These are phyloP conservation scores for Triplophysa yarkandensis DNA, from an alignment of 2,797 vertebrate species.

Conservation along the genomic window DNA sequence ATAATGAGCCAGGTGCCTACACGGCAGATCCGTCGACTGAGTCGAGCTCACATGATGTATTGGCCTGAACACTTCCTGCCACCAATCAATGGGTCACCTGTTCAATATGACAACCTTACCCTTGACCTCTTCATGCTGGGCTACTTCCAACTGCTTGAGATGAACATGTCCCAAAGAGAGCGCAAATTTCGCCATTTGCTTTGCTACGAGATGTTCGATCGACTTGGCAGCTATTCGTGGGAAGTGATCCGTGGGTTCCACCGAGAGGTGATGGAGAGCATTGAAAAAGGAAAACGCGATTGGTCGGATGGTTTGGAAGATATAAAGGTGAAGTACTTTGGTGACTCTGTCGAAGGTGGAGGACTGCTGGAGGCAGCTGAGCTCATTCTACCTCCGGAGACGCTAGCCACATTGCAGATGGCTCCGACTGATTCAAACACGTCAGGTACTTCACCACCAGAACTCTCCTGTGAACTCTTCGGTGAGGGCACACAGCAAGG, in stretches of 20 bases:
- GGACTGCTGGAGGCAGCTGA: constrained; percentile 69
- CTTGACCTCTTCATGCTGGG: constrained; percentile 98
- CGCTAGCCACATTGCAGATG: constrained; percentile 31
- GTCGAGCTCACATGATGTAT: constrained; percentile 84
- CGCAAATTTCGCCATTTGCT: constrained; percentile 93
- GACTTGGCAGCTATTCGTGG: constrained; percentile 90
- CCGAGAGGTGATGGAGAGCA: constrained; percentile 84
- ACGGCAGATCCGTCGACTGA: constrained; percentile 79
- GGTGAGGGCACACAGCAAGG: constrained; percentile 26
- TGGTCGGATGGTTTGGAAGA: constrained; percentile 93
- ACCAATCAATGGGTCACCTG: constrained; percentile 78
- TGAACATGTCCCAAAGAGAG: constrained; percentile 89
- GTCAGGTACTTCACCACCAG: constrained; percentile 47
- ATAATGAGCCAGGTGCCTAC: constrained; percentile 86
- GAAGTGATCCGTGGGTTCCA: constrained; percentile 89
- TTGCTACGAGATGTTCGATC: constrained; percentile 98
- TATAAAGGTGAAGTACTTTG: constrained; percentile 87
- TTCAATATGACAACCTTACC: constrained; percentile 85
- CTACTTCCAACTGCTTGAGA: constrained; percentile 96
- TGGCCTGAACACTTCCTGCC: constrained; percentile 97
- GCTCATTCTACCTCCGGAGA: constrained; percentile 67
- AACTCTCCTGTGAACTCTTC: constrained; percentile 38
- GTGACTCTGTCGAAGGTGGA: constrained; percentile 68
- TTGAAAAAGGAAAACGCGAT: constrained; percentile 82
- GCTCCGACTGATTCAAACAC: constrained; percentile 44